Evolutionary conservation across 2,888 invertebrate species (phyloP).

Genomic region (Clivina fossor): DNA sequence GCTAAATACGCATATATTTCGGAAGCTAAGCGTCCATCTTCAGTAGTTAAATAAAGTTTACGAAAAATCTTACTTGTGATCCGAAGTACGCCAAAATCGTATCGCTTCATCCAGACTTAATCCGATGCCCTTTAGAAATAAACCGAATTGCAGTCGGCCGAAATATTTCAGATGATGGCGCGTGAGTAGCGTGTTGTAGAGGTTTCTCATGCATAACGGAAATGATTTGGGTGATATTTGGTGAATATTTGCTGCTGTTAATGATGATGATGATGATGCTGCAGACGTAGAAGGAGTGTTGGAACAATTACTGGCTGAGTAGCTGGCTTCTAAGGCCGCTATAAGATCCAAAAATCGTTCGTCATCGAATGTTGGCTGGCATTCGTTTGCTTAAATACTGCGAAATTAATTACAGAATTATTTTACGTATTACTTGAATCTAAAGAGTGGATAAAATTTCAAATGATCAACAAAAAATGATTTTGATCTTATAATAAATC

Average conservation of each 20-base stretch:
- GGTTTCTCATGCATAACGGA: constrained; percentile 93
- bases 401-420: no score
- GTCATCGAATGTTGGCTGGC: constrained; percentile 80
- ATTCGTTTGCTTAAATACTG: no score
- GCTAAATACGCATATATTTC: no score
- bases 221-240: constrained; percentile 79
- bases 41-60: no score
- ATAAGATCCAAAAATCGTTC: constrained; percentile 75
- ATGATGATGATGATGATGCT: background rate
- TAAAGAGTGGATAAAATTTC: no score
- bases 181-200: constrained; percentile 76
- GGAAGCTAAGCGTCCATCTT: no score
- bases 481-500: no score
- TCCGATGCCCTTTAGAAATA: constrained; percentile 90
- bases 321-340: constrained; percentile 75
- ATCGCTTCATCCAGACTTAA: constrained; percentile 87
- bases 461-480: no score
- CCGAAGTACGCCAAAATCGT: constrained; percentile 84
- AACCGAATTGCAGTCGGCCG: constrained; percentile 86
- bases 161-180: constrained; percentile 89
- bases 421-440: no score
- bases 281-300: no score
- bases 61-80: no score
- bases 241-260: constrained; percentile 58
- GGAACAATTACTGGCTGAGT: constrained; percentile 80